phyloP scores from a whole-genome alignment of 2,797 vertebrate species.

The Sternotherus odoratus region DNA sequence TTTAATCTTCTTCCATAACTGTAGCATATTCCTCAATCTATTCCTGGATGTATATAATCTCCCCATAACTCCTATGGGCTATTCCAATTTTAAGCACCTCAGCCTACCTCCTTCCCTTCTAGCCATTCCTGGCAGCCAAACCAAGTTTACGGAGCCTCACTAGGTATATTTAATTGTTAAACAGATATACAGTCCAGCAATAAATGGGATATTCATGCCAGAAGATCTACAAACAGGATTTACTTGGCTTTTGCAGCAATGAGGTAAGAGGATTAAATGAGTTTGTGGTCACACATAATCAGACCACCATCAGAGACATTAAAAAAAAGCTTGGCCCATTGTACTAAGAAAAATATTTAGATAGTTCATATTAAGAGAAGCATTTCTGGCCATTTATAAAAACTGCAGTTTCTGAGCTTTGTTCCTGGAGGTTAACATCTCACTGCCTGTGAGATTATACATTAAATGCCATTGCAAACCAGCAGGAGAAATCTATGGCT shows the following conservation, averaged over 20 bases:
- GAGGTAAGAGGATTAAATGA: conserved; percentile 74
- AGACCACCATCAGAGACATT: conserved; percentile 60
- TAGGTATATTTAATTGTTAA: conserved; percentile 42
- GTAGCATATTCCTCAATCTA: neutral
- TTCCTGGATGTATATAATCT: conserved; percentile 3
- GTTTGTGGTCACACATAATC: conserved; percentile 62
- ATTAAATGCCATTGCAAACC: neutral
- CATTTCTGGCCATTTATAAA: conserved; percentile 12
- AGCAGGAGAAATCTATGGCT: neutral
- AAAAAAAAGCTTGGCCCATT: conserved; percentile 49
- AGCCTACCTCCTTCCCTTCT: conserved; percentile 10
- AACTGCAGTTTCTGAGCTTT: conserved; percentile 42
- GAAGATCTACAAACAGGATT: conserved; percentile 64
- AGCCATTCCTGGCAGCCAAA: conserved; percentile 21
- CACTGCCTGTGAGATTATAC: neutral
- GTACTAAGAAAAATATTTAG: conserved; percentile 56
- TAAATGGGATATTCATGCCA: conserved; percentile 61
- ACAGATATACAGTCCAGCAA: conserved; percentile 48
- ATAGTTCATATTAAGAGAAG: conserved; percentile 35
- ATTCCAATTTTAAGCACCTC: conserved; percentile 53
- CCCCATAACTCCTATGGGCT: conserved; percentile 47
- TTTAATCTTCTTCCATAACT: conserved; percentile 42
- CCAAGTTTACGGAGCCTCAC: conserved; percentile 39
- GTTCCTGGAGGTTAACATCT: conserved; percentile 13
- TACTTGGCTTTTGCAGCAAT: conserved; percentile 65